Conservation (phyloP, 1,140 invertebrate species). For the Battus philenor region DNA sequence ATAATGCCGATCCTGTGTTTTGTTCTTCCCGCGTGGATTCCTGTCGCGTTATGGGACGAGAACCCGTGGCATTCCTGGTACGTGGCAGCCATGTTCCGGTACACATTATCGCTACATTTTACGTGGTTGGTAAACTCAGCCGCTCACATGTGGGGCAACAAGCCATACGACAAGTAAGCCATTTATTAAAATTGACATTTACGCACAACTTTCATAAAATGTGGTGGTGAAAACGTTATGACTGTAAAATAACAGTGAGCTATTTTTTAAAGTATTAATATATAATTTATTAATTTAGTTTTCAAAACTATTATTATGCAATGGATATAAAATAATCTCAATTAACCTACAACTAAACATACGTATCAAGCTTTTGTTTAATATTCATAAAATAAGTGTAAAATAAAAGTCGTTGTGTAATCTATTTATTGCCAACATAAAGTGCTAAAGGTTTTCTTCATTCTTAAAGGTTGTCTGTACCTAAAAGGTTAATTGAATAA, state of each 20-base stretch:
- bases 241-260: not conserved
- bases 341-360: no score
- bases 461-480: no score
- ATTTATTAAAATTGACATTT: constrained; percentile 11
- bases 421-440: no score
- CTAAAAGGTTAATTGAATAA: no score
- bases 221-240: constrained; percentile 11
- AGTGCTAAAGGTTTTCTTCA: no score
- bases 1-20: constrained; percentile 86
- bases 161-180: constrained; percentile 80
- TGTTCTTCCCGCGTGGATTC: constrained; percentile 77
- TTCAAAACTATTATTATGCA: no score
- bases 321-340: no score
- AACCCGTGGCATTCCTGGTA: constrained; percentile 77
- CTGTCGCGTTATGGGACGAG: constrained; percentile 87
- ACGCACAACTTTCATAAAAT: not conserved
- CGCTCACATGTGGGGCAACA: constrained; percentile 86
- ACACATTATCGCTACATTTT: constrained; percentile 81
- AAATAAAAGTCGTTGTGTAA: no score
- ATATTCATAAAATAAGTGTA: no score
- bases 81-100: constrained; percentile 76
- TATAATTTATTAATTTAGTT: no score
- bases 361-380: no score
- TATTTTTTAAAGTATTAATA: no score
- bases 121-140: constrained; percentile 94